Conservation (phyloP, 2,113 vertebrate genomes). For the Thamnophis sirtalis region DNA sequence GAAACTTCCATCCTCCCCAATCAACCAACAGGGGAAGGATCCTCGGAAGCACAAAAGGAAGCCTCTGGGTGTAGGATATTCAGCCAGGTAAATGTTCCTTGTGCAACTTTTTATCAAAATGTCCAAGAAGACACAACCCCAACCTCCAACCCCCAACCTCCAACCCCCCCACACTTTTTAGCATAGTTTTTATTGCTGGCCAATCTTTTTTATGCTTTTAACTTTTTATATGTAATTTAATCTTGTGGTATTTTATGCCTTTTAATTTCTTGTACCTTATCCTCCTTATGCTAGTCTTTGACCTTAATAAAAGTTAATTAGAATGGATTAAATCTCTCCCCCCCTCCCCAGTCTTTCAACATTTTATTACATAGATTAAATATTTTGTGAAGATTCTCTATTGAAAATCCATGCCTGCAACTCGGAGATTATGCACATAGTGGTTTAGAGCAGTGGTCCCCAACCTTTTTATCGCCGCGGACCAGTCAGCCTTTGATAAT, state of each 20-base stretch:
- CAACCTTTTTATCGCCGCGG: too few species aligned
- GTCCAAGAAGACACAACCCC: accelerated
- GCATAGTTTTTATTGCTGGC: neutral
- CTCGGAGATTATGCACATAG: neutral
- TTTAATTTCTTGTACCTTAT: neutral
- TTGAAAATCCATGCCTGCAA: neutral
- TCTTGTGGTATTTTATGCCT: neutral
- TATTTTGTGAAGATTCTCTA: neutral
- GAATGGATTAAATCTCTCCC: too few species aligned
- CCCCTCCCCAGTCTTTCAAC: too few species aligned
- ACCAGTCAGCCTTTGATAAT: too few species aligned
- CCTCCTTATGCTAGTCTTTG: neutral
- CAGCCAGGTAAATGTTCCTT: slow-evolving; percentile 76
- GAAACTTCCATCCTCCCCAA: slow-evolving; percentile 61
- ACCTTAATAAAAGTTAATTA: neutral
- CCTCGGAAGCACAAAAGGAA: slow-evolving; percentile 85
- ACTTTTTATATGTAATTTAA: neutral
- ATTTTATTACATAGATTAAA: too few species aligned
- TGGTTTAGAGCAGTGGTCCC: neutral
- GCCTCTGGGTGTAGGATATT: slow-evolving; percentile 88
- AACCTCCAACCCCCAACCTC: too few species aligned
- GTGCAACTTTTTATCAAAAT: neutral
- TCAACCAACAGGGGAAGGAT: slow-evolving; percentile 81
- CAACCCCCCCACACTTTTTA: neutral
- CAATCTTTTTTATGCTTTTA: neutral